Evolutionary conservation across 30 jellyfish, hydroid and myxozoan genomes (phyloP), one percentile per base, ranked within the genome.

Genomic region (Aurelia aurita): DNA sequence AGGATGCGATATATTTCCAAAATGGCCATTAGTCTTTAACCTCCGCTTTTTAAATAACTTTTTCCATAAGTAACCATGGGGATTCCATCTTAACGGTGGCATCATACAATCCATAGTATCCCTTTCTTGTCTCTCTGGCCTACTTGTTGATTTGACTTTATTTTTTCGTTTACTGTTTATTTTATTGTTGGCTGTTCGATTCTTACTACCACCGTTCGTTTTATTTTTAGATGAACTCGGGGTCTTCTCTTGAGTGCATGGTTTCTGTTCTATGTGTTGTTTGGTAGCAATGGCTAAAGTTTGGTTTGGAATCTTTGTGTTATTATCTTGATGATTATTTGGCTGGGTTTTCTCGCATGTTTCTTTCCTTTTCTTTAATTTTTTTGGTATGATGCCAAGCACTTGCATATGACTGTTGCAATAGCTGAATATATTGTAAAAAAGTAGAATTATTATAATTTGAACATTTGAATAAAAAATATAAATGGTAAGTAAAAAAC

Each of bases 351-450:
- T 67, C 5, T 60, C 90, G 32, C 39, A 57, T 16, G 28, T 32
- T 13, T 88, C 91, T 21, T 47, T 78, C 72, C 60, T 78, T 49
- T 78, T 88, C 85, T 77, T 88, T 16, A 71, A 9, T 22, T 78
- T 88, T 88, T 92, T 92, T 60, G 98, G 98, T 54, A 77, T 73
- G 15, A 92, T 82, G 45, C 98, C 98, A 46, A 92, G 92, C 28
- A 92, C 97, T 66, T 86, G 98, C 91, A 86, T 72, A 60, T 92
- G 98, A 62, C 92, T 92, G 82, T 76, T 92, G 80, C 98, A 92
- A 58, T 92, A 92, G 59, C 98, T 92, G 63, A 10, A 49, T 34
- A 25, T 8, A 69, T 43, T 63, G 46, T 18, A 69, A 16, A 20
- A 26, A 18, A 25, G 3, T 31, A 77, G 9, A 16, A 26, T 1